A percentile compares a stretch with the other conserved stretches of the same genome.
Conservation (phyloP, 2,113 vertebrate species). For the Circaetus cinerascens region DNA sequence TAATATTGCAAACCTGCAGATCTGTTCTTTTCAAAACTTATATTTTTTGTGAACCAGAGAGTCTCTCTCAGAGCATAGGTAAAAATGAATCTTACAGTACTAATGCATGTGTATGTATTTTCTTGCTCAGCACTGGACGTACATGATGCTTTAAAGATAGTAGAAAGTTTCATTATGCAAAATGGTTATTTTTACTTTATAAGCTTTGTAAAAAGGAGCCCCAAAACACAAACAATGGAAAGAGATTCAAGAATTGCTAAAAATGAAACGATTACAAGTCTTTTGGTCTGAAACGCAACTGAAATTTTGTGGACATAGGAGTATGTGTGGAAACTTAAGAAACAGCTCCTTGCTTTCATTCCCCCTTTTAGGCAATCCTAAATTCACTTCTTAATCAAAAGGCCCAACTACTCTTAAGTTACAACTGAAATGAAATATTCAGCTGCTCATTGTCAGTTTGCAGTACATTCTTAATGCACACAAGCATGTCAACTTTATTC, state of each 20-base stretch:
- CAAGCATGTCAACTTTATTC: neutral
- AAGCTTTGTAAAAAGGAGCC: neutral
- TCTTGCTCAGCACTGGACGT: neutral
- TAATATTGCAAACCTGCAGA: neutral
- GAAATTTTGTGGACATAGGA: neutral
- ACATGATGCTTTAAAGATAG: neutral
- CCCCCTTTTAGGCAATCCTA: neutral
- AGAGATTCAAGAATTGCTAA: neutral
- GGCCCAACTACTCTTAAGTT: neutral
- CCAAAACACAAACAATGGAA: neutral
- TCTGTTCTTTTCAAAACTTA: neutral
- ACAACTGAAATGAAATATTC: neutral
- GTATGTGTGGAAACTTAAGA: neutral
- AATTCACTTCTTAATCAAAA: neutral
- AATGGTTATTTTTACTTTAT: neutral
- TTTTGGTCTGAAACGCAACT: accelerated
- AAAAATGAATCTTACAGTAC: neutral
- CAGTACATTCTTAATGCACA: neutral
- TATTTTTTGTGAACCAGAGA: accelerated
- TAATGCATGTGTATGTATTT: neutral
- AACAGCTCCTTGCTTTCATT: neutral
- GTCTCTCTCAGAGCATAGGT: neutral
- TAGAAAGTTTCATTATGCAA: neutral
- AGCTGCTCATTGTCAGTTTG: neutral
- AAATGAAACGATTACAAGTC: neutral